Evolutionary conservation across 2,888 invertebrate genomes (phyloP).

Genomic region (Caprella mutica): DNA sequence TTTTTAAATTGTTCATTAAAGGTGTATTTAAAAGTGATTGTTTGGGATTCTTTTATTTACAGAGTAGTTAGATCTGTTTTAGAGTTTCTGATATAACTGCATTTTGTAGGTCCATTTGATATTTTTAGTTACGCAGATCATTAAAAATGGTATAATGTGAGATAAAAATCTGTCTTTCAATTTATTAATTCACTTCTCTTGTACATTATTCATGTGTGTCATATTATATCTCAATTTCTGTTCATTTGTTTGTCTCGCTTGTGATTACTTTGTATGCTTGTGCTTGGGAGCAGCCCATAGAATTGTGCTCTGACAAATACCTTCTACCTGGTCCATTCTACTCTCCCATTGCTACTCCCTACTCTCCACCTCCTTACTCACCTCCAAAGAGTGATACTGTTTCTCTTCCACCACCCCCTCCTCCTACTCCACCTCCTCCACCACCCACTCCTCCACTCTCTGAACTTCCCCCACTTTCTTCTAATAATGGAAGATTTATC

Average conservation of each 20-base stretch:
- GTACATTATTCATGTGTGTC: background rate
- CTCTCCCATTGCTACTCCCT: too few relatives aligned
- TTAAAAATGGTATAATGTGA: too few relatives aligned
- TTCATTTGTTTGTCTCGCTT: background rate
- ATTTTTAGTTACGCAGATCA: too few relatives aligned
- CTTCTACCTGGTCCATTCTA: too few relatives aligned
- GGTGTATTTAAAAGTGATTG: too few relatives aligned
- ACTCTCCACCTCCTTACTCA: too few relatives aligned
- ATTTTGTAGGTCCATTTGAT: too few relatives aligned
- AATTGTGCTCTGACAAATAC: constrained; percentile 64
- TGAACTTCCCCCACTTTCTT: background rate
- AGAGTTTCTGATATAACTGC: too few relatives aligned
- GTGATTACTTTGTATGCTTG: constrained; percentile 40
- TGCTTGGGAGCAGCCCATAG: constrained; percentile 53
- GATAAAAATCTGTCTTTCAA: background rate
- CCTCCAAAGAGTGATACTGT: background rate
- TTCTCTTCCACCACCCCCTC: background rate
- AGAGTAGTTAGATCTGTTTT: too few relatives aligned
- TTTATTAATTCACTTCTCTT: background rate
- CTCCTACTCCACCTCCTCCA: background rate
- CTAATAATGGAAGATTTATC: too few relatives aligned
- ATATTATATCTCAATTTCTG: background rate
- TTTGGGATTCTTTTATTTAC: too few relatives aligned
- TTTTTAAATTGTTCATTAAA: too few relatives aligned
- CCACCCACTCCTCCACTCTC: background rate